Evolutionary conservation across 2,888 invertebrate genomes (phyloP), one percentile per base, ranked within the genome.

Genomic region (Aleiodes leptofemur): DNA sequence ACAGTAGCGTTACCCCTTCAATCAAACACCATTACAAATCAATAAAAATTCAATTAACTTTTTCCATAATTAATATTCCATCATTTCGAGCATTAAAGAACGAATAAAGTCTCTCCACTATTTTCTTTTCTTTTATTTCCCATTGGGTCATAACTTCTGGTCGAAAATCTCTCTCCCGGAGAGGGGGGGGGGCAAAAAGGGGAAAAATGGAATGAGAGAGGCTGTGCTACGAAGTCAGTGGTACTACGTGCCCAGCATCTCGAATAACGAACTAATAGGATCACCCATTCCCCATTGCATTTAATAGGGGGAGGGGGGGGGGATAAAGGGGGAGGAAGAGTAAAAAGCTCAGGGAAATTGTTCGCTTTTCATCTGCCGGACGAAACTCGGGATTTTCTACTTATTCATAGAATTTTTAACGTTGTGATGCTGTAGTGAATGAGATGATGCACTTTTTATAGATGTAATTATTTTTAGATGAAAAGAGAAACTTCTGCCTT

Each of bases 181-280:
- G 23, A 2, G 2, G 23, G 23, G 23, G 2, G 38, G 11, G 61
- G 38, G 14, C 43, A 4, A 43, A 43, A 34, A 43, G 61, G 14
- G 55, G 14, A 59, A 38, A 31, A 59, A 38, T 59, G 59, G 59
- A 43, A 16, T 61, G 61, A 31, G 61, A 43, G 34, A 34, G 34
- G 34, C 6, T 34, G 34, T 6, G 34, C 59, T 31, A 34, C 34
- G 38, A 61, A 61, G 38, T 31, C 57, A 34, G 43, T 61, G 16
- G 61, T 38, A 61, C 61, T 11, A 61, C 61, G 61, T 61, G 61
- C 61, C 61, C 61, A 61, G 61, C 61, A 61, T 61, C 61, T 61
- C 61, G 38, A 43, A 61, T 61, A 38, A 23, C 61, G 9, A 43
- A 43, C 61, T 61, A 61, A 61, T 61, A 61, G 61, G 61, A 61